phyloP scores from a whole-genome alignment of 2,888 invertebrate genomes.

The Chaetogeoica ovagalla region DNA sequence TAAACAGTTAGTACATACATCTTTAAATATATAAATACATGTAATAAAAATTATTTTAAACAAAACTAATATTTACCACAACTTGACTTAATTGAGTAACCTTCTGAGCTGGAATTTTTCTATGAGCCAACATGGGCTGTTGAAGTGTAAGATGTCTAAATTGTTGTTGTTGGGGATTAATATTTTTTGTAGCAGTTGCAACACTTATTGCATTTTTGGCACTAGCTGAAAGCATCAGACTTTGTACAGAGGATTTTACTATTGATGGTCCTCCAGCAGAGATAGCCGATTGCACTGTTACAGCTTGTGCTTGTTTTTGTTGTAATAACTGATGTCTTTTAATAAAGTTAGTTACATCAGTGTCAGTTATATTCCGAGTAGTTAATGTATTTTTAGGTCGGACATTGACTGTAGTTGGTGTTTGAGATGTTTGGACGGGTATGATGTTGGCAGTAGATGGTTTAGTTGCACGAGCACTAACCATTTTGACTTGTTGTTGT shows the following conservation, averaged over 20 bases:
- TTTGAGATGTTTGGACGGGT: constrained; percentile 47
- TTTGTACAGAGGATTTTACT: constrained; percentile 46
- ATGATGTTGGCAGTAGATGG: constrained; percentile 39
- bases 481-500: constrained; percentile 52
- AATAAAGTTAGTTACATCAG: constrained; percentile 66
- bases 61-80: constrained; percentile 57
- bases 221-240: constrained; percentile 57
- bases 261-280: constrained; percentile 52
- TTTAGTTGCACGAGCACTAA: constrained; percentile 40
- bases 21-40: background rate
- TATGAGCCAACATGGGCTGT: constrained; percentile 60
- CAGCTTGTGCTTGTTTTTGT: constrained; percentile 54
- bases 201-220: constrained; percentile 55
- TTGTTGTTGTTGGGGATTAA: constrained; percentile 63
- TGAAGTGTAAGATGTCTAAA: constrained; percentile 69
- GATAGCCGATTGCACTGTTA: constrained; percentile 50
- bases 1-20: background rate
- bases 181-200: constrained; percentile 49
- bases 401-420: constrained; percentile 50
- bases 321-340: constrained; percentile 62
- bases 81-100: constrained; percentile 67
- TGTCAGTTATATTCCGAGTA: constrained; percentile 63
- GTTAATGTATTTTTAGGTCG: constrained; percentile 59
- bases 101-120: constrained; percentile 66
- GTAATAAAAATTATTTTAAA: background rate